Base-by-base conservation (phyloP, 2,113 vertebrate species). In the Blennius ocellaris region DNA sequence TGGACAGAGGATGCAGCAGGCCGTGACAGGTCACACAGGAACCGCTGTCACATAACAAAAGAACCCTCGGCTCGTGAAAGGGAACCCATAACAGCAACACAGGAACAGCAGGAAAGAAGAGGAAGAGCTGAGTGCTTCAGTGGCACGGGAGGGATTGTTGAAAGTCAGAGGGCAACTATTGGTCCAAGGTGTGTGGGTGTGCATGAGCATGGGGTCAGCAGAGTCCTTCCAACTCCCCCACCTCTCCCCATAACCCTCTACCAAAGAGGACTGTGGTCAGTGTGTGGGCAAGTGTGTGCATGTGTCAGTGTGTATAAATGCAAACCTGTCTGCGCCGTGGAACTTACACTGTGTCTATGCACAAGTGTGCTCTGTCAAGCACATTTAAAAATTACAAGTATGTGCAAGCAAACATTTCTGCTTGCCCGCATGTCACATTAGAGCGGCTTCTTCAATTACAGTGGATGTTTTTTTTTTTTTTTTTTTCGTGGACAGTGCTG, bases 381-480 rank as follows among this genome's bases (percentile, higher is more conserved):
- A 61, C 39, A 8, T 59, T 21, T 50, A 17, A 65, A 47, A 45
- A 55, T 71, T 71, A 50, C 59, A 37, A 54, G 41, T 38, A 43
- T 57, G 48, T 51, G 61, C 65, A 69, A 51, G 54, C 63, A 56
- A 73, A 67, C 62, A 70, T 77, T 69, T 72, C 64, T 57, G 64
- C 8, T 17, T 17, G 43, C 68, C 61, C 54, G 69, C 57, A 56
- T 69, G 55, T 91, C 88, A 88, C 87, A 87, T 93, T 88, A 89
- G 82, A 90, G 85, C 85, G 81, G 90, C 92, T 90, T 92, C 93
- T 93, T 94, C 91, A 92, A 90, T 92, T 92, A 92, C 91, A 91
- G 84, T 80, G 75, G 76, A 77, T 72, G 67, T 41, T 7, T 63
- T 47, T 65, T 47, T 68, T 57, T 41, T 9, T 67, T 62, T 64